A percentile compares a stretch with the other conserved stretches of the same genome.
Conservation (phyloP, 2,113 vertebrate genomes). For the Irena cyanogastra region DNA sequence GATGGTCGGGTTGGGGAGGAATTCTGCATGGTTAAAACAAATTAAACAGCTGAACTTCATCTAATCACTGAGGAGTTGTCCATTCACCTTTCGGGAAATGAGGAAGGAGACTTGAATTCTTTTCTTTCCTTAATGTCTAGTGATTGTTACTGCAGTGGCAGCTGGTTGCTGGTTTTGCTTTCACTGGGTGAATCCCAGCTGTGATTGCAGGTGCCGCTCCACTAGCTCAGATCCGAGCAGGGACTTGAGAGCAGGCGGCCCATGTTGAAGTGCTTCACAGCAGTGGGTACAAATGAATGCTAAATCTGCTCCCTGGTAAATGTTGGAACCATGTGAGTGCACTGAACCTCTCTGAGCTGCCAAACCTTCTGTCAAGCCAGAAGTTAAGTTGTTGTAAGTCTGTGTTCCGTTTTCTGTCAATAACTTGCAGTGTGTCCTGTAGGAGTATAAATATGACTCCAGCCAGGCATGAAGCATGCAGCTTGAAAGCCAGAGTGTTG, state of each 20-base stretch:
- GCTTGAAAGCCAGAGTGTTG: background rate
- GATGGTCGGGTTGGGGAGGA: background rate
- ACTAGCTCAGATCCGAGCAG: background rate
- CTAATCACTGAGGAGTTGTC: background rate
- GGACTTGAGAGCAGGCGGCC: constrained; percentile 6
- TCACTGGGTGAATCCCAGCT: constrained; percentile 43
- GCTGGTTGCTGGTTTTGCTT: constrained; percentile 11
- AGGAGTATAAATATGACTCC: constrained; percentile 21
- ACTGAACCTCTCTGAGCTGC: constrained; percentile 5
- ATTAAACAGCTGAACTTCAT: background rate
- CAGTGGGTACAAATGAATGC: constrained; percentile 2
- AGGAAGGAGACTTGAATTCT: background rate
- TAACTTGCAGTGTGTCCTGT: background rate
- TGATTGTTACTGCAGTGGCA: background rate
- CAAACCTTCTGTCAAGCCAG: constrained; percentile 50
- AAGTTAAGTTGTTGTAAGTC: constrained; percentile 19
- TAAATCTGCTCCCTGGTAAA: constrained; percentile 41
- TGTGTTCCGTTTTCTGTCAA: background rate
- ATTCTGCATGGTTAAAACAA: background rate
- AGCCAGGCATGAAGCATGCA: constrained; percentile 14
- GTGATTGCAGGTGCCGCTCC: constrained; percentile 35
- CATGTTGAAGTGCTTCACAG: constrained; percentile 19
- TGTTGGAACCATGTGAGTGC: constrained; percentile 22
- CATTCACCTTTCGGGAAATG: background rate
- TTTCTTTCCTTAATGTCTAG: background rate